Evolutionary conservation across 2,888 invertebrate genomes (phyloP), one percentile per base, ranked within the genome.

Genomic region (Aphidoletes aphidimyza): DNA sequence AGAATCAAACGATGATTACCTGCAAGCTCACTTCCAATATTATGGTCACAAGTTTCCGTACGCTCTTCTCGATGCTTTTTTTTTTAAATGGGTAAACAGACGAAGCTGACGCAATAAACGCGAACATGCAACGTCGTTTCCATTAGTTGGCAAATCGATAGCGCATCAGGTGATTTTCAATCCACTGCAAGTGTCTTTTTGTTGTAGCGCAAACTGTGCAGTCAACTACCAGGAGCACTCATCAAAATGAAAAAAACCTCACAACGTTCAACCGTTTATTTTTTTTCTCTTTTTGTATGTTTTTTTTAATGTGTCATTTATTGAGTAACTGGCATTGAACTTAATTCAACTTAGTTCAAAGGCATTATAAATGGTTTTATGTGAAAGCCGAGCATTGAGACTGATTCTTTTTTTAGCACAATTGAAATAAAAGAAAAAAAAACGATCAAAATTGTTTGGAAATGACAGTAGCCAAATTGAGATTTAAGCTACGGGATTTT

Each of bases 151-250:
- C 30, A 69, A 69, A 69, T 69, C 69, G 69, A 69, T 69, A 69
- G 69, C 54, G 54, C 69, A 69, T 69, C 69, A 69, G 69, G 69
- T 69, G 69, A 69, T 30, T 69, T 69, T 34, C 26, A 69, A 69
- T 69, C 69, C 69, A 69, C 30, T 69, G 69, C 69, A 69, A 69
- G 3, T 14, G 69, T 69, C 69, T 69, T 69, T 69, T 30, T 69
- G 30, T 69, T 30, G 26, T 34, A n/a, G n/a, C n/a, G n/a, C n/a
- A n/a, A n/a, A n/a, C n/a, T n/a, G n/a, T n/a, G n/a, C n/a, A n/a
- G n/a, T n/a, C n/a, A n/a, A n/a, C n/a, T n/a, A n/a, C n/a, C n/a
- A n/a, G n/a, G n/a, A n/a, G n/a, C n/a, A n/a, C n/a, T n/a, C n/a
- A n/a, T n/a, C 14, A 69, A 30, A 1, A 14, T 30, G 5, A 54